These are phyloP conservation scores for Agrochola litura DNA, from an alignment of 2,888 invertebrate species.

Conservation along the genomic window DNA sequence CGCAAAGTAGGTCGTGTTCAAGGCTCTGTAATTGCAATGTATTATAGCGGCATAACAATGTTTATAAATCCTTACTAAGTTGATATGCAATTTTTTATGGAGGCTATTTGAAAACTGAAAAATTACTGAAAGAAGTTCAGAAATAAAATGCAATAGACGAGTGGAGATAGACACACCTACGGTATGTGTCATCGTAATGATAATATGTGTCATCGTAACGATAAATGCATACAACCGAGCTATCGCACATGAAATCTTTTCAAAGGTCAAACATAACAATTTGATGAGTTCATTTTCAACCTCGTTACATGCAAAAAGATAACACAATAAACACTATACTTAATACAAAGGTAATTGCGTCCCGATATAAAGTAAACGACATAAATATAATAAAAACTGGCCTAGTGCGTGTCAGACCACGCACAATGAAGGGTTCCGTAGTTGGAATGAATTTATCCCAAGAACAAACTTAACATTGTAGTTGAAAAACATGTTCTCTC, in stretches of 20 bases:
- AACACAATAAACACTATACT: constrained; percentile 38
- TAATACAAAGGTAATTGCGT: constrained; percentile 12
- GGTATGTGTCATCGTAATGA: constrained; percentile 42
- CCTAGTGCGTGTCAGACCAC: too few species aligned
- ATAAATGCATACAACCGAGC: constrained; percentile 33
- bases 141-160: not conserved
- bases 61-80: constrained; percentile 31
- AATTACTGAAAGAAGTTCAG: not conserved
- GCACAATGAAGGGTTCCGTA: too few species aligned
- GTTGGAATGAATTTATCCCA: too few species aligned
- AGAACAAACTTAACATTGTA: too few species aligned
- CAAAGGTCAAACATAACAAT: constrained; percentile 53
- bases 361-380: constrained; percentile 7
- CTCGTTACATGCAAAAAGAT: constrained; percentile 56
- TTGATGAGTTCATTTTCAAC: constrained; percentile 49
- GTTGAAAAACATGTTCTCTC: too few species aligned
- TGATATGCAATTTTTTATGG: not conserved
- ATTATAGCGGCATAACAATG: constrained; percentile 32
- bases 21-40: constrained; percentile 61
- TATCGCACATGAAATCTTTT: constrained; percentile 58
- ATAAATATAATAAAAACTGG: not conserved
- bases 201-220: constrained; percentile 46
- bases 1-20: constrained; percentile 64
- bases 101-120: not conserved
- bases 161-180: not conserved